Evolutionary conservation across 2,888 invertebrate species (phyloP).

Genomic region (Parapristionchus giblindavisi): DNA sequence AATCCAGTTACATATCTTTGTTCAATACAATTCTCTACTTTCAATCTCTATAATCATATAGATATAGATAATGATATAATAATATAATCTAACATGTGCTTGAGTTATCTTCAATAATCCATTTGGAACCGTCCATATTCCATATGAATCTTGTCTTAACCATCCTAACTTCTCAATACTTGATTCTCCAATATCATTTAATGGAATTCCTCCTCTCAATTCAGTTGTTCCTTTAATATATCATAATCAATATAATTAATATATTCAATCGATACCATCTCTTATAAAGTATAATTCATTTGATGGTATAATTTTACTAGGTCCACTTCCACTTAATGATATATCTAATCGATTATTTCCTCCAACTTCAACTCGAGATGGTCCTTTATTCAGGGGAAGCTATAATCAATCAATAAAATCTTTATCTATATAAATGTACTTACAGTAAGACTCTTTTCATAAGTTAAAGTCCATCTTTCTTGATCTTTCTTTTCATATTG

Average conservation of each 20-base stretch:
- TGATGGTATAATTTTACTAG: slow-evolving; percentile 18
- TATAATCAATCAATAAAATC: neutral
- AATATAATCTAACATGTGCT: slow-evolving; percentile 15
- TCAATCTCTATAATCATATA: neutral
- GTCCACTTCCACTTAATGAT: slow-evolving; percentile 21
- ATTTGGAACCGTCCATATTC: slow-evolving; percentile 9
- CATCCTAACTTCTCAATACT: slow-evolving; percentile 33
- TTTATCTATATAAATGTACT: neutral
- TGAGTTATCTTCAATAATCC: slow-evolving; percentile 26
- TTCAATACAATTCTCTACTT: slow-evolving; percentile 25
- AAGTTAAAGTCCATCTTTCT: neutral
- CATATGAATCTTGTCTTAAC: slow-evolving; percentile 3
- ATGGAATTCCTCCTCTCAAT: slow-evolving; percentile 18
- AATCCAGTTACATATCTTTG: slow-evolving; percentile 13
- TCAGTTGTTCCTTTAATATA: slow-evolving; percentile 7
- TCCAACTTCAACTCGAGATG: slow-evolving; percentile 17
- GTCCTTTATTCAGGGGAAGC: slow-evolving; percentile 22
- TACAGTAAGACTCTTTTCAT: slow-evolving; percentile 27
- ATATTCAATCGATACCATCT: slow-evolving; percentile 17
- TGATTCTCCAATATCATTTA: slow-evolving; percentile 29
- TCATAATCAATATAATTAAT: neutral
- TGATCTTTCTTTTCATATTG: neutral
- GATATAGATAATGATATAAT: neutral
- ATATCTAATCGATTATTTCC: neutral
- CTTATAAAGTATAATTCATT: slow-evolving; percentile 23